Conservation (phyloP, 2,888 invertebrate species). For the Meghimatium bilineatum region DNA sequence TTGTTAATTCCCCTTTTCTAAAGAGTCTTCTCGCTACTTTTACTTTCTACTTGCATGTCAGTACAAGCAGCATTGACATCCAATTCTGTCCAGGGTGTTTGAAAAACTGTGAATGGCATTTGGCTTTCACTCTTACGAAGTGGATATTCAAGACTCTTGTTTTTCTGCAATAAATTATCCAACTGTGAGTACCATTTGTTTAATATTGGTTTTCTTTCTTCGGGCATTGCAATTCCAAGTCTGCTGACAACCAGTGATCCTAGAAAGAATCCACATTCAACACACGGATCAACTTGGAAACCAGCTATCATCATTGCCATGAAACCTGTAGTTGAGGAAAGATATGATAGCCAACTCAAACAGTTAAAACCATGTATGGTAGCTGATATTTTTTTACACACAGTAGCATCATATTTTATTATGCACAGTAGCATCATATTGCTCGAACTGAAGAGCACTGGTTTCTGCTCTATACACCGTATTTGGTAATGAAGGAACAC, state of each 20-base stretch:
- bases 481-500: too few species aligned
- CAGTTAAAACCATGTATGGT: not conserved
- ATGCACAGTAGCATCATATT: too few species aligned
- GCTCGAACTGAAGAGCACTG: too few species aligned
- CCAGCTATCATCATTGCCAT: constrained; percentile 45
- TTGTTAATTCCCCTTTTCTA: too few species aligned
- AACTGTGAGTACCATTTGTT: not conserved
- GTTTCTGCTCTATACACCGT: too few species aligned
- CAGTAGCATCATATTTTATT: too few species aligned
- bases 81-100: constrained; percentile 15
- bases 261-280: constrained; percentile 26
- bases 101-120: constrained; percentile 34
- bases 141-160: not conserved
- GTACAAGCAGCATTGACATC: constrained; percentile 1
- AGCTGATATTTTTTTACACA: not conserved
- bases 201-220: not conserved
- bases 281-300: not conserved
- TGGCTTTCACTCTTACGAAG: not conserved
- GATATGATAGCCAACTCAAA: not conserved
- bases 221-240: constrained; percentile 1
- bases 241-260: not conserved
- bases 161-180: not conserved
- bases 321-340: constrained; percentile 13
- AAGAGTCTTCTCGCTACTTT: too few species aligned
- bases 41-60: not conserved